Evolutionary conservation across 37 sponge, comb jelly and placozoan genomes (phyloP).

Genomic region (Ephydatia muelleri): DNA sequence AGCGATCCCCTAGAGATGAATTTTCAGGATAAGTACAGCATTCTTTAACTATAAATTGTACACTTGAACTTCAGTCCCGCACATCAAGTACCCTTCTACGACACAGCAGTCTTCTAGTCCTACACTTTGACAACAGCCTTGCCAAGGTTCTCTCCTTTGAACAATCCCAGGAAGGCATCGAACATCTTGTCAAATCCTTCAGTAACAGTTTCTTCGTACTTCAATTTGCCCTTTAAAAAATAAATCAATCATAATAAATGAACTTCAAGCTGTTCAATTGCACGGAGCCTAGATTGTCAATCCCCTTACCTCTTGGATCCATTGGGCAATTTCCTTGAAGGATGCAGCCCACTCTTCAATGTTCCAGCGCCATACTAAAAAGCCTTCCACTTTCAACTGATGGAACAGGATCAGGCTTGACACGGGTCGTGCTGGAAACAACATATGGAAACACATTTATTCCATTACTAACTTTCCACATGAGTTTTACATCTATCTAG

Average conservation of each 20-base stretch:
- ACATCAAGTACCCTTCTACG: no score
- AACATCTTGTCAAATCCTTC: slow-evolving; percentile 83
- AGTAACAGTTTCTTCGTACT: slow-evolving; percentile 60
- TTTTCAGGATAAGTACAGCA: no score
- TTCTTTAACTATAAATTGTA: no score
- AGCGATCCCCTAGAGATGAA: no score
- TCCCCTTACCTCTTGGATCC: slow-evolving; percentile 76
- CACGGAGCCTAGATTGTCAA: no score
- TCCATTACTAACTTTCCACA: no score
- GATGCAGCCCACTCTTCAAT: slow-evolving; percentile 48
- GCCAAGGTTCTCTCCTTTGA: slow-evolving; percentile 63
- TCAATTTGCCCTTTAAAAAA: slow-evolving; percentile 47
- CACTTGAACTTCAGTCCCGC: no score
- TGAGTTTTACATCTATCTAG: no score
- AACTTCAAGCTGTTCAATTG: no score
- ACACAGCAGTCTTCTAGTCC: no score
- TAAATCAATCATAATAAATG: background rate
- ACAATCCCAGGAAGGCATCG: slow-evolving; percentile 79
- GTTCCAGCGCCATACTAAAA: slow-evolving; percentile 55
- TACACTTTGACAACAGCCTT: slow-evolving; percentile 76
- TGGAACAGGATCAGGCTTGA: slow-evolving; percentile 42
- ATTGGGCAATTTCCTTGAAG: slow-evolving; percentile 52
- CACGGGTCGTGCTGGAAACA: slow-evolving; percentile 11
- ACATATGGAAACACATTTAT: no score
- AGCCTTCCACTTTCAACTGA: slow-evolving; percentile 74